Percentiles rank a stretch among this genome's conserved stretches.
phyloP scores from a whole-genome alignment of 2,888 invertebrate genomes.

The Ceratothoa steindachneri region DNA sequence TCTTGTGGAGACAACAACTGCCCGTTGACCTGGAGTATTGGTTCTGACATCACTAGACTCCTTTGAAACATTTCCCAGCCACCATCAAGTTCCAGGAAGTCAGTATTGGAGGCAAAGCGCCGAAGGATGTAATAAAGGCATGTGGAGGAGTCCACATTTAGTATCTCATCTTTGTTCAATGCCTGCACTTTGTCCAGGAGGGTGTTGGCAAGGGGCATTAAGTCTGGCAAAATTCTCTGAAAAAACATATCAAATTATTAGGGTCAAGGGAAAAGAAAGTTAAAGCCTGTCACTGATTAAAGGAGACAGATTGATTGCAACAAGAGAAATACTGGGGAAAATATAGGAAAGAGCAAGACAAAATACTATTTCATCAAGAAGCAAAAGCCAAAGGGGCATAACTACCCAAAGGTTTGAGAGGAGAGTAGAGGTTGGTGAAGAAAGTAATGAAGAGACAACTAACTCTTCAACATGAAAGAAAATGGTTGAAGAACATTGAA shows the following conservation, averaged over 20 bases:
- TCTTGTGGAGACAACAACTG: background rate
- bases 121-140: constrained; percentile 1
- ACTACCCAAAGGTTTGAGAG: too few relatives aligned
- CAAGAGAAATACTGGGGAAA: too few relatives aligned
- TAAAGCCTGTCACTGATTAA: too few relatives aligned
- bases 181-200: background rate
- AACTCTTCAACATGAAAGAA: too few relatives aligned
- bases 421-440: too few relatives aligned
- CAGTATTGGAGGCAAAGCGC: background rate
- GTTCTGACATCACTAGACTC: background rate
- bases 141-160: background rate
- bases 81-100: background rate
- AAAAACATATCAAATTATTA: background rate
- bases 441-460: too few relatives aligned
- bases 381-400: too few relatives aligned
- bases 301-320: too few relatives aligned
- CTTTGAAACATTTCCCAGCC: background rate
- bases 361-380: too few relatives aligned
- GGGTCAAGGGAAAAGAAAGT: too few relatives aligned
- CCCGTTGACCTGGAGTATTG: background rate
- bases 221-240: background rate
- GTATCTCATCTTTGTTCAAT: background rate
- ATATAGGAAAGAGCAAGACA: too few relatives aligned
- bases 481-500: too few relatives aligned
- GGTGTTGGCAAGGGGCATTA: background rate